These are phyloP conservation scores for Gorsachius goisagi DNA, from an alignment of 2,113 vertebrate species.

Conservation along the genomic window DNA sequence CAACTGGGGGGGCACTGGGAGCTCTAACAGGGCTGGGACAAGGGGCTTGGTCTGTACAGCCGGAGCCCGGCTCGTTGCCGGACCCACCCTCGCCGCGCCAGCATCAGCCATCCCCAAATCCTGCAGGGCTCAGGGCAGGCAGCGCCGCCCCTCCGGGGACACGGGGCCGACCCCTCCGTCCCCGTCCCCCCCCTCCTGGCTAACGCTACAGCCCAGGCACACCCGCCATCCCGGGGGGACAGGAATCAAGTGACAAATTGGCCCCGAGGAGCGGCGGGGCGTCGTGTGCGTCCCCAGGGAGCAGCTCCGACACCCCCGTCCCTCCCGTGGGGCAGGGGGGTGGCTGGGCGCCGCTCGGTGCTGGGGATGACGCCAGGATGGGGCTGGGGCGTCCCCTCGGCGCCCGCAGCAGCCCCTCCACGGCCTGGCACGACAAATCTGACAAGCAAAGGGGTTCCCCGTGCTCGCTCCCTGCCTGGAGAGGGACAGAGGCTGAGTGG, in stretches of 20 bases:
- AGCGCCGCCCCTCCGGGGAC: not conserved
- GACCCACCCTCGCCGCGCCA: fast-evolving
- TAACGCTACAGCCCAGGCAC: fast-evolving
- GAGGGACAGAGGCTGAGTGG: not conserved
- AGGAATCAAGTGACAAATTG: not conserved
- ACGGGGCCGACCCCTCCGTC: fast-evolving
- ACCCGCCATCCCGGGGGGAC: not conserved
- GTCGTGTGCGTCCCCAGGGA: fast-evolving
- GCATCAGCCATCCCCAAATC: fast-evolving
- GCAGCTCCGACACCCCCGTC: fast-evolving
- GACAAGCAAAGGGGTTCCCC: not conserved
- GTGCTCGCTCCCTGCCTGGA: not conserved
- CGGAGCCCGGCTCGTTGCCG: not conserved
- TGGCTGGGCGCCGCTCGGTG: fast-evolving
- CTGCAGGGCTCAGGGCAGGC: not conserved
- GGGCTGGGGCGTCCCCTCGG: not conserved
- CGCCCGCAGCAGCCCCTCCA: not conserved
- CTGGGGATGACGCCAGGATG: not conserved
- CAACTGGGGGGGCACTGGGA: not conserved
- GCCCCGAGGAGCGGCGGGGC: not conserved
- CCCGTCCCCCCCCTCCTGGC: not conserved
- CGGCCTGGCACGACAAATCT: not conserved
- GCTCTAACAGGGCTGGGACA: not conserved
- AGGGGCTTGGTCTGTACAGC: not conserved
- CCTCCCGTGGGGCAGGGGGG: not conserved